Base-by-base conservation (phyloP, 2,888 invertebrate genomes). In the Desoria tigrina region DNA sequence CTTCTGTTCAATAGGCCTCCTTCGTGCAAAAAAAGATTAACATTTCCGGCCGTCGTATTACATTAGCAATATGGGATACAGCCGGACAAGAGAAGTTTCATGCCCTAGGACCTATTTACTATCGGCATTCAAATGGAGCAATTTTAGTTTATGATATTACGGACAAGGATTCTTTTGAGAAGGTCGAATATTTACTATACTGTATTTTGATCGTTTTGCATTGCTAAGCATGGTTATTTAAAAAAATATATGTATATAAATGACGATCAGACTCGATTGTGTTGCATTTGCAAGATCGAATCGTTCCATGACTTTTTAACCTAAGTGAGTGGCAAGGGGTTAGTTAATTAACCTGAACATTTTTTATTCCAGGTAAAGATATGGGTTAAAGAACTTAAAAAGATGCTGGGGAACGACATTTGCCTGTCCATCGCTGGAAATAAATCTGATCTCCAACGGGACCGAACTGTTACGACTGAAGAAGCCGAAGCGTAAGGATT, bases 81-180 rank as follows among this genome's bases (percentile, higher is more conserved):
- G 98, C 98, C 3, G 65, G 70, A n/a, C 66, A 65, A 80, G 98
- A 99, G 81, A 88, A 90, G 76, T 94, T 92, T 78, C 99, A 99
- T 82, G 97, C 98, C 0, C 81, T 98, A 58, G 98, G 98, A 2
- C 98, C 98, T 11, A 96, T 98, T 77, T 99, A 99, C 81, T 99
- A 99, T 80, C 84, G 98, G 72, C 94, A 93, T 79, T 96, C 97
- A 27, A 93, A 98, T 82, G 98, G 98, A 74, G 99, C 98, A 61
- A 88, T 99, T 77, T 85, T 99, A 74, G 96, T 99, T 2, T 98
- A 97, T 81, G 98, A 99, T 80, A 94, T 99, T 69, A 97, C 98
- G 18, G 96, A 98, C 83, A 89, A 92, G 81, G 92, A 94, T 79
- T 95, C 96, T 0, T 97, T 98, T 82, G 89, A 88, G 79, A 96